phyloP scores from a whole-genome alignment of 2,888 invertebrate species.

The Phyllotreta cruciferae region DNA sequence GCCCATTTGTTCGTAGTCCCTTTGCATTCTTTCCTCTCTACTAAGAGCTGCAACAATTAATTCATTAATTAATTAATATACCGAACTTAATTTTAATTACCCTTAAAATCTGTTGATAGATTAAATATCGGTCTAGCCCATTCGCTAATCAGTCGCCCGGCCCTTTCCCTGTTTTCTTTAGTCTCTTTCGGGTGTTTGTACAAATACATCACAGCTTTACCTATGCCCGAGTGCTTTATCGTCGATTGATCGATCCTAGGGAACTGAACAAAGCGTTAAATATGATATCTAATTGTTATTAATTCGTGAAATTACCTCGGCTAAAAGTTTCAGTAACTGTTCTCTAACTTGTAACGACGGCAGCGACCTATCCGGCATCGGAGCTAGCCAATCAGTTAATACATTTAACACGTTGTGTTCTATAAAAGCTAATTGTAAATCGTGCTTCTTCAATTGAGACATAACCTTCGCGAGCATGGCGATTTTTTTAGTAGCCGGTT shows the following conservation, averaged over 20 bases:
- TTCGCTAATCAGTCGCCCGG: slow-evolving; percentile 92
- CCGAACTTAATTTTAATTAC: slow-evolving; percentile 46
- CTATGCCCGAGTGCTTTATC: slow-evolving; percentile 95
- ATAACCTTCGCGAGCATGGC: slow-evolving; percentile 88
- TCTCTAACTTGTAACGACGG: slow-evolving; percentile 94
- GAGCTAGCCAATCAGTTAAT: slow-evolving; percentile 97
- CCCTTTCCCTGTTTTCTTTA: slow-evolving; percentile 87
- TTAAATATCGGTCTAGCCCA: slow-evolving; percentile 99
- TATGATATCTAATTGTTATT: not conserved
- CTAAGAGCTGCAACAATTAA: slow-evolving; percentile 72
- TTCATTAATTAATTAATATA: not conserved
- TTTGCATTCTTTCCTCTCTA: slow-evolving; percentile 91
- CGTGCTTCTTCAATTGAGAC: slow-evolving; percentile 93
- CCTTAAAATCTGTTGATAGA: slow-evolving; percentile 88
- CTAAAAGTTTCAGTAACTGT: slow-evolving; percentile 78
- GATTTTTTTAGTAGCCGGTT: slow-evolving; percentile 92
- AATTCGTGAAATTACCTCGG: slow-evolving; percentile 68
- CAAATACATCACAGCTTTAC: slow-evolving; percentile 99
- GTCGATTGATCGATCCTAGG: slow-evolving; percentile 87
- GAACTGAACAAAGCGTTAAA: slow-evolving; percentile 67
- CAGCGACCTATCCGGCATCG: slow-evolving; percentile 95
- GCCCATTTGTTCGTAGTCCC: slow-evolving; percentile 88
- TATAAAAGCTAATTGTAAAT: slow-evolving; percentile 93
- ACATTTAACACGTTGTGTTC: slow-evolving; percentile 93
- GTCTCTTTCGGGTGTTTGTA: slow-evolving; percentile 99